phyloP scores from a whole-genome alignment of 2,888 invertebrate species.

The Eupithecia subumbrata region DNA sequence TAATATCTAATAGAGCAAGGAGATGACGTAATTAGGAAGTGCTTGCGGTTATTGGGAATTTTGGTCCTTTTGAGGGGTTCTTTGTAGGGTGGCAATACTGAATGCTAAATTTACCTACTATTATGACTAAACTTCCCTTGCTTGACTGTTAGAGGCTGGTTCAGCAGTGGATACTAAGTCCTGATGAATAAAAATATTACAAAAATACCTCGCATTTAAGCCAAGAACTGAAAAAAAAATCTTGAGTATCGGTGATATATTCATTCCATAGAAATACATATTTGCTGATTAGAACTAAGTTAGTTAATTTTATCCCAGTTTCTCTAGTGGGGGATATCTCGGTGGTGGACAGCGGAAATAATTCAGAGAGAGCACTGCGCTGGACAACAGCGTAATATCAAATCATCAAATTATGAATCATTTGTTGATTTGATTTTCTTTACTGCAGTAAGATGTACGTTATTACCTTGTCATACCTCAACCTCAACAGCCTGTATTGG shows the following conservation, averaged over 20 bases:
- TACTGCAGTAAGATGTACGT: not conserved
- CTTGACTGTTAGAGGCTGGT: not conserved
- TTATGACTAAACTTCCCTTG: not conserved
- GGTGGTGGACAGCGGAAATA: too few relatives aligned
- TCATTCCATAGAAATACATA: too few relatives aligned
- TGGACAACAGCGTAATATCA: not conserved
- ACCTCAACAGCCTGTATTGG: too few relatives aligned
- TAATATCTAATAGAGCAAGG: slow-evolving; percentile 40
- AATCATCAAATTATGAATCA: too few relatives aligned
- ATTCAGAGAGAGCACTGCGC: not conserved
- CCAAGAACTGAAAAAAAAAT: too few relatives aligned
- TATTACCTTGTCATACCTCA: not conserved
- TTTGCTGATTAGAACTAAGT: too few relatives aligned
- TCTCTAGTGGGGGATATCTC: too few relatives aligned
- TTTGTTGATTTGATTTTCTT: too few relatives aligned
- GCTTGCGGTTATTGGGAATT: not conserved
- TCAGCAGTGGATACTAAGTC: not conserved
- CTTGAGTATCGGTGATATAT: too few relatives aligned
- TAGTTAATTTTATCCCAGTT: too few relatives aligned
- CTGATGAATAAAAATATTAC: not conserved
- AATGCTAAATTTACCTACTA: not conserved
- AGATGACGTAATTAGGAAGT: slow-evolving; percentile 24
- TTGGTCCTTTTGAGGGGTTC: not conserved
- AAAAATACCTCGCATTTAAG: not conserved
- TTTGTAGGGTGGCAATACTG: not conserved